Evolutionary conservation across 2,113 vertebrate species (phyloP), one percentile per base, ranked within the genome.

Genomic region (Accipiter virgatus): DNA sequence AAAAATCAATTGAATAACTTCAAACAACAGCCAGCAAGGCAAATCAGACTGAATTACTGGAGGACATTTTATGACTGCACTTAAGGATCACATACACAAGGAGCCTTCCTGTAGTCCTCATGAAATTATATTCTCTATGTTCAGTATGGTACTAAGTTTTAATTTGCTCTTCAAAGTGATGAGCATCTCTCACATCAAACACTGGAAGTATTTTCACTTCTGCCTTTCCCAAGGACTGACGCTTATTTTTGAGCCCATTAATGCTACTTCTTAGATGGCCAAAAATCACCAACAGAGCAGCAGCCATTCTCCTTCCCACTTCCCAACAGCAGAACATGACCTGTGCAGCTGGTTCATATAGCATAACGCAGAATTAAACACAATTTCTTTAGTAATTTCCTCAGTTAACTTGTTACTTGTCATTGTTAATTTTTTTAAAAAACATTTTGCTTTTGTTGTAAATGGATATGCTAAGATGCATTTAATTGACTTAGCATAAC

Each of bases 21-120:
- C 93, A 94, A 93, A 86, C 66, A 85, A 74, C 63, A 81, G 48
- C 52, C 79, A 95, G 81, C 38, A 78, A 88, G 38, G 84, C 86
- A 86, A 87, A 95, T 67, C 85, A 90, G 61, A 91, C 62, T 32
- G 53, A 73, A 83, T 81, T 52, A 81, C 73, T 48, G n/a, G 55
- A 65, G 66, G 38, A 68, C 25, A 68, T 91, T 82, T 88, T 38
- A 86, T 61, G 58, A 84, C 56, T 79, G 25, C 27, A 63, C 36
- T 85, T 80, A 27, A 87, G 73, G 66, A 42, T n/a, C 27, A 27
- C 1, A 21, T 53, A 77, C n/a, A 73, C n/a, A 58, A 66, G 67
- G 40, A 77, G 25, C n/a, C 29, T 50, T 67, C 71, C 88, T 32
- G 22, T 3, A 22, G 31, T 55, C 36, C 22, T 47, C n/a, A 32